These are phyloP conservation scores for Sitta europaea DNA, from an alignment of 2,113 vertebrate species.

Conservation along the genomic window DNA sequence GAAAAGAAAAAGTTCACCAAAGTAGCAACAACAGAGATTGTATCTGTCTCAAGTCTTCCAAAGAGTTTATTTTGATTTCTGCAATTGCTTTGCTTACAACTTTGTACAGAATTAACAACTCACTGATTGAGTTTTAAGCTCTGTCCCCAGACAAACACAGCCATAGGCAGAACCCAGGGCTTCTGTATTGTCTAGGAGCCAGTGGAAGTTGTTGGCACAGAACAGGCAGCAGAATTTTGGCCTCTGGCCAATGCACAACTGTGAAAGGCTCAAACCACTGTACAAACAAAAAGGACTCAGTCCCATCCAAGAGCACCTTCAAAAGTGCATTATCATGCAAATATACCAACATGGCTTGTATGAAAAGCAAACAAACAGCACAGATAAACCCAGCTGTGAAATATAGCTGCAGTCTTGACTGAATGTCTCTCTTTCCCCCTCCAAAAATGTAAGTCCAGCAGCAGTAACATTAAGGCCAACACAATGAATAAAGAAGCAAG, in stretches of 20 bases:
- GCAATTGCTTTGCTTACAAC: neutral
- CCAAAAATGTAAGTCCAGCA: neutral
- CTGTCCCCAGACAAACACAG: neutral
- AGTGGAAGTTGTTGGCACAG: conserved; percentile 8
- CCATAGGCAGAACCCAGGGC: neutral
- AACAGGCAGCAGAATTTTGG: conserved; percentile 44
- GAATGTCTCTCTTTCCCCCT: neutral
- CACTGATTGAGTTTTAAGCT: conserved; percentile 27
- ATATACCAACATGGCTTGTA: conserved; percentile 3
- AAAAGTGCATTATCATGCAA: conserved; percentile 42
- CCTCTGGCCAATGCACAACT: neutral
- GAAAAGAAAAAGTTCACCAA: neutral
- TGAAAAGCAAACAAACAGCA: conserved; percentile 19
- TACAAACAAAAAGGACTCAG: conserved; percentile 15
- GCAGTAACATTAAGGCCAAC: neutral
- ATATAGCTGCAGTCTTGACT: neutral
- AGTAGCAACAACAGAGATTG: neutral
- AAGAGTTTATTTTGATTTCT: conserved; percentile 13
- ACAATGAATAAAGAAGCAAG: neutral
- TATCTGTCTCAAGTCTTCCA: neutral
- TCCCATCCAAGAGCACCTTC: conserved; percentile 42
- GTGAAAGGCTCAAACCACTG: conserved; percentile 35
- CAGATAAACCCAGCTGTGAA: conserved; percentile 25
- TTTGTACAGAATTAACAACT: neutral
- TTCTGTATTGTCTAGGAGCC: conserved; percentile 25